These are phyloP conservation scores for Atherinosoma microstoma DNA, from an alignment of 2,797 vertebrate species.

Conservation along the genomic window DNA sequence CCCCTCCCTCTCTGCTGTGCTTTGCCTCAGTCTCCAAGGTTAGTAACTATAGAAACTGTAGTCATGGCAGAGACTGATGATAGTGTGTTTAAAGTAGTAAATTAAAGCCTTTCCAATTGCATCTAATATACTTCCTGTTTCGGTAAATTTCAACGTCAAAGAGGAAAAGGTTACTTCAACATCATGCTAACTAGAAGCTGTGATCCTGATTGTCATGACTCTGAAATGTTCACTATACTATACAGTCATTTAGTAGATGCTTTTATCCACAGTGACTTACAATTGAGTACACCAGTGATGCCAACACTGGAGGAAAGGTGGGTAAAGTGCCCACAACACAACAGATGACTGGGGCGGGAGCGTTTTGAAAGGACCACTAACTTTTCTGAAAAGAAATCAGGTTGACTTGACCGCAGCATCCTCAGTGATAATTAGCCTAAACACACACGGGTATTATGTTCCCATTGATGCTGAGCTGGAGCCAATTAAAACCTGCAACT, in stretches of 20 bases:
- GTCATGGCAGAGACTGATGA: neutral
- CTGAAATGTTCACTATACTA: no score
- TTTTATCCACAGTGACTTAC: no score
- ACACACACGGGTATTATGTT: neutral
- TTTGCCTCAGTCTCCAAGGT: neutral
- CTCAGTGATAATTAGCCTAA: neutral
- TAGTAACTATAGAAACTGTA: neutral
- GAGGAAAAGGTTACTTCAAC: neutral
- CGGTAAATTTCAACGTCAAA: neutral
- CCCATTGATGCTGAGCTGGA: neutral
- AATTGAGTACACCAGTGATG: no score
- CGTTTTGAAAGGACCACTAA: neutral
- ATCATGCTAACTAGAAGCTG: neutral
- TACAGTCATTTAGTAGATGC: no score
- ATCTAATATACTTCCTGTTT: no score
- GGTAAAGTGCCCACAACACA: no score
- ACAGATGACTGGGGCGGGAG: no score
- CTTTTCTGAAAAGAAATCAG: neutral
- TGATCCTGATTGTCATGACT: no score
- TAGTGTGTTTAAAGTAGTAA: no score
- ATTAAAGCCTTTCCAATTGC: no score
- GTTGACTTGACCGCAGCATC: neutral
- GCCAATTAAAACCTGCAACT: neutral
- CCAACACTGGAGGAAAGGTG: no score
- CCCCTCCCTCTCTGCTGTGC: neutral